Evolutionary conservation across 1,140 invertebrate genomes (phyloP).

Genomic region (Luehdorfia chinensis): DNA sequence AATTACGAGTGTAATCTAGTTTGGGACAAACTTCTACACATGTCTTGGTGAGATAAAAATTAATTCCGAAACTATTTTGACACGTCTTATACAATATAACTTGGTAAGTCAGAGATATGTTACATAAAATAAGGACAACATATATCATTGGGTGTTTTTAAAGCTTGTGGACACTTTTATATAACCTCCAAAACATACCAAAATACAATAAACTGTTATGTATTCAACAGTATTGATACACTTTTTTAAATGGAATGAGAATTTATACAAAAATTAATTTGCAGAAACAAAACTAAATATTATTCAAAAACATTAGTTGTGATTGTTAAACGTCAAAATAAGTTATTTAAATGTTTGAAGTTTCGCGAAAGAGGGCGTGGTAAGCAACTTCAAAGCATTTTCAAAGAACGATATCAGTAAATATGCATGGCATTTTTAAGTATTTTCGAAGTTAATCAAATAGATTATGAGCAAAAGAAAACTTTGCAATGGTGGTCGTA

Average conservation of each 20-base stretch:
- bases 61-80: constrained; percentile 21
- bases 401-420: not conserved
- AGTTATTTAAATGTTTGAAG: too few species aligned
- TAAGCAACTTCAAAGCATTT: not conserved
- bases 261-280: too few species aligned
- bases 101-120: constrained; percentile 1
- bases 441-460: too few species aligned
- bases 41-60: constrained; percentile 50
- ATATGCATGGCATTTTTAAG: not conserved
- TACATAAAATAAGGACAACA: constrained; percentile 1
- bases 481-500: too few species aligned
- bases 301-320: not conserved
- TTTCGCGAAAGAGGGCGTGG: constrained; percentile 7
- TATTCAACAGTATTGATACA: too few species aligned
- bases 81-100: constrained; percentile 20
- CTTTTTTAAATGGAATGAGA: too few species aligned
- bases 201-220: not conserved
- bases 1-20: constrained; percentile 31
- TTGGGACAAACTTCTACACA: constrained; percentile 39
- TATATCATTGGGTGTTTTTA: constrained; percentile 5
- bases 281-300: too few species aligned
- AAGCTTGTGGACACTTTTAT: not conserved
- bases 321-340: constrained; percentile 14
- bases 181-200: constrained; percentile 9
- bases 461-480: too few species aligned